A percentile compares a stretch with the other conserved stretches of the same genome.
Conservation (phyloP, 2,888 invertebrate species). For the Glyphotaelius pellucidus region DNA sequence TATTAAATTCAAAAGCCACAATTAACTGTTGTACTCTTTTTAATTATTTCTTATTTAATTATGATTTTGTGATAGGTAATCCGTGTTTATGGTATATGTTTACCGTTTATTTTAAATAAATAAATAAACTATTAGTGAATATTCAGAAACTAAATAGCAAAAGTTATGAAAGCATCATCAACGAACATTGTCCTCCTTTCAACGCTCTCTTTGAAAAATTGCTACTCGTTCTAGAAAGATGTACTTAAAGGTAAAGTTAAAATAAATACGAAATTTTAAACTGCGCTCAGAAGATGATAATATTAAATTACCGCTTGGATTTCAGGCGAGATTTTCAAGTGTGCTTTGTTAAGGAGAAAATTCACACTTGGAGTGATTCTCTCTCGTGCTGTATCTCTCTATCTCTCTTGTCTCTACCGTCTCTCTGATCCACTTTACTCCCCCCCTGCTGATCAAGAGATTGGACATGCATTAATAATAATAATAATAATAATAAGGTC, state of each 20-base stretch:
- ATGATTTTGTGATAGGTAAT: no score
- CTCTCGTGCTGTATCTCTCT: background rate
- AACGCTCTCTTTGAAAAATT: background rate
- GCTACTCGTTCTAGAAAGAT: background rate
- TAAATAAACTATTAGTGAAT: no score
- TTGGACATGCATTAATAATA: slow-evolving; percentile 12
- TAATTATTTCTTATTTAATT: no score
- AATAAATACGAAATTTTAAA: background rate
- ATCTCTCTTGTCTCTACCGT: background rate
- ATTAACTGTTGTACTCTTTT: no score
- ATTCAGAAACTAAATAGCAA: no score
- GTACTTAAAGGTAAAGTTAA: background rate
- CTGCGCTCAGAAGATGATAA: background rate
- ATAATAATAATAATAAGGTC: no score
- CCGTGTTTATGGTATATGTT: no score
- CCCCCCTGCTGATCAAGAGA: slow-evolving; percentile 5
- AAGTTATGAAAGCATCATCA: no score
- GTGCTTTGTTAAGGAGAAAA: slow-evolving; percentile 6
- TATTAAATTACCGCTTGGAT: background rate
- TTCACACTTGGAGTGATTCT: slow-evolving; percentile 8
- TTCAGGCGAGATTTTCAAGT: slow-evolving; percentile 20
- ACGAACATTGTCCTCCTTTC: background rate
- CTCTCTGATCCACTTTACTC: background rate
- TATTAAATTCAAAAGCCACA: no score
- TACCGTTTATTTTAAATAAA: no score